These are phyloP conservation scores for Falcaria lacertinaria DNA, from an alignment of 2,888 invertebrate genomes.

Conservation along the genomic window DNA sequence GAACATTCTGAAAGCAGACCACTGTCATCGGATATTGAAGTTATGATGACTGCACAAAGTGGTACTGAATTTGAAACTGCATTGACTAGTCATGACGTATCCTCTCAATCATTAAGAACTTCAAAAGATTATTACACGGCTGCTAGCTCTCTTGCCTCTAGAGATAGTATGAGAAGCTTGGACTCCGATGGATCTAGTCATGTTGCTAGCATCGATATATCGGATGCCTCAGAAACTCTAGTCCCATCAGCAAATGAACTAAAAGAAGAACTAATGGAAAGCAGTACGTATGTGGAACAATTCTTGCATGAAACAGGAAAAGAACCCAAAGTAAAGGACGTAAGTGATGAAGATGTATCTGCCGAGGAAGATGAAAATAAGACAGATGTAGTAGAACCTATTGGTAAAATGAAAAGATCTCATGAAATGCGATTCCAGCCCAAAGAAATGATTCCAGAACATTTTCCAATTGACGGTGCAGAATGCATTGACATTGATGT, in stretches of 20 bases:
- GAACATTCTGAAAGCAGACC: constrained; percentile 91
- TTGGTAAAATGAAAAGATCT: constrained; percentile 91
- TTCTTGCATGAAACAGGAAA: constrained; percentile 68
- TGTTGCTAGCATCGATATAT: constrained; percentile 92
- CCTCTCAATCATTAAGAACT: constrained; percentile 84
- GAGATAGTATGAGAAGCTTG: constrained; percentile 93
- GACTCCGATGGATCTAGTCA: constrained; percentile 94
- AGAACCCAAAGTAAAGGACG: constrained; percentile 64
- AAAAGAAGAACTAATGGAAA: constrained; percentile 85
- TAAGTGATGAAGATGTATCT: constrained; percentile 74
- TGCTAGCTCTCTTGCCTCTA: constrained; percentile 91
- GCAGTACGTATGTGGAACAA: constrained; percentile 79
- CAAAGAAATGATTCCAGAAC: constrained; percentile 73
- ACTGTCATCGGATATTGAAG: constrained; percentile 92
- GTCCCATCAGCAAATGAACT: constrained; percentile 93
- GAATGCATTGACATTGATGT: constrained; percentile 68
- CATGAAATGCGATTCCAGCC: constrained; percentile 94
- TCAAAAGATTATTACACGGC: constrained; percentile 94
- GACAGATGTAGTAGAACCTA: constrained; percentile 73
- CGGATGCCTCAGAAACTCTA: constrained; percentile 95
- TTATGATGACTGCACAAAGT: constrained; percentile 85
- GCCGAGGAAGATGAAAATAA: constrained; percentile 78
- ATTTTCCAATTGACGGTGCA: constrained; percentile 60
- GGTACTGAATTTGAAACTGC: constrained; percentile 94
- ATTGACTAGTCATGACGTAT: constrained; percentile 87